A percentile compares a stretch with the other conserved stretches of the same genome.
Conservation (phyloP, 2,113 vertebrate species). For the Antechinus flavipes region DNA sequence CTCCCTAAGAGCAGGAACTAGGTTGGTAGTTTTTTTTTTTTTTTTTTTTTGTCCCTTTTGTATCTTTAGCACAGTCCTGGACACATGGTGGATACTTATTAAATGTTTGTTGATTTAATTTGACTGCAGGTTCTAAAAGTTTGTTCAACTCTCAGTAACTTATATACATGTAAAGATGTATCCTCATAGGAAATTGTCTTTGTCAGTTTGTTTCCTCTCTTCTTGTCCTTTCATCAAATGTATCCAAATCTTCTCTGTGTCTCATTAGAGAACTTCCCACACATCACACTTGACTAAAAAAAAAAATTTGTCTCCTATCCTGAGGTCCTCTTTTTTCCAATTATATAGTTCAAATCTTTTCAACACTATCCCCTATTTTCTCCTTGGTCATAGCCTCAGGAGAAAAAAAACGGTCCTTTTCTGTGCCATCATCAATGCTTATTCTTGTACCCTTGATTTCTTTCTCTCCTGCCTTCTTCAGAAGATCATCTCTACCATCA, state of each 20-base stretch:
- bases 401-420: not conserved
- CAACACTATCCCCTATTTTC: not conserved
- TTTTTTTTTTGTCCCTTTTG: not conserved
- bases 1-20: not conserved
- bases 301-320: not conserved
- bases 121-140: not conserved
- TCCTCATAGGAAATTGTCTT: not conserved
- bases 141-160: not conserved
- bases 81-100: not conserved
- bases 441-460: not conserved
- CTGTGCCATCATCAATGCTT: not conserved
- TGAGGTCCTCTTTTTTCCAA: not conserved
- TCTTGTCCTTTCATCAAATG: not conserved
- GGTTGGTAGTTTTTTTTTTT: not conserved
- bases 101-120: not conserved
- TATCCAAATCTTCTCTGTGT: not conserved
- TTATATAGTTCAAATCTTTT: not conserved
- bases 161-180: not conserved
- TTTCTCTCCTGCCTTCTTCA: not conserved
- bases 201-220: not conserved
- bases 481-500: not conserved
- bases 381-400: not conserved
- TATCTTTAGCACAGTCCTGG: not conserved
- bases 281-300: not conserved
- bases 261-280: not conserved